Conservation (phyloP, 1,140 invertebrate genomes). For the Drosophila tristis region DNA sequence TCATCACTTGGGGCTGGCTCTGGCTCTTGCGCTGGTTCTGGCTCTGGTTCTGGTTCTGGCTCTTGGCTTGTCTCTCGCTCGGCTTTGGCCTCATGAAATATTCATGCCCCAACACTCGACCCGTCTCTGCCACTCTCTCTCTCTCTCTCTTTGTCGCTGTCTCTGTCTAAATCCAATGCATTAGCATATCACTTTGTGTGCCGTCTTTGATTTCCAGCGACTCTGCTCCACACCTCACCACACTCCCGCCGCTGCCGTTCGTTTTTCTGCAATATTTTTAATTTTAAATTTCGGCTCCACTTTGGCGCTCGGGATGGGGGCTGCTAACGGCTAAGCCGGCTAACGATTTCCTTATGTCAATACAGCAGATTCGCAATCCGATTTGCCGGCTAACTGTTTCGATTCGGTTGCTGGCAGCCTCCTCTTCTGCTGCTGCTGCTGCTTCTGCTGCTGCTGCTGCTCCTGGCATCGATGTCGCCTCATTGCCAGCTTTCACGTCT, state of each 20-base stretch:
- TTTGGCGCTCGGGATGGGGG: not conserved
- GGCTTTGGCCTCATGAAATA: constrained; percentile 66
- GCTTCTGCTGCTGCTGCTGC: constrained; percentile 24
- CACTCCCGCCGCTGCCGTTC: no score
- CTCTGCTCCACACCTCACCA: no score
- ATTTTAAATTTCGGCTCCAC: constrained; percentile 21
- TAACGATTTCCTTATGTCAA: constrained; percentile 82
- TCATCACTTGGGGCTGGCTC: constrained; percentile 59
- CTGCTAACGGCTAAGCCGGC: constrained; percentile 62
- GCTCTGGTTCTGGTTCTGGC: constrained; percentile 2
- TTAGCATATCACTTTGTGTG: constrained; percentile 76
- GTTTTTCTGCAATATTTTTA: no score
- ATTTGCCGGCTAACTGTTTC: constrained; percentile 72
- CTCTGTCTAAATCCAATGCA: constrained; percentile 23
- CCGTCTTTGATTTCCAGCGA: constrained; percentile 19
- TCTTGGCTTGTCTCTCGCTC: no score
- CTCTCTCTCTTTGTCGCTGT: not conserved
- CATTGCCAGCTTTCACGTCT: constrained; percentile 57
- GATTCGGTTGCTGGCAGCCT: constrained; percentile 29
- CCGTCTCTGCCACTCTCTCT: not conserved
- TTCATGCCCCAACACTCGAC: constrained; percentile 51
- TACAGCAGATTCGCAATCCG: constrained; percentile 75
- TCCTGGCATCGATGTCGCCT: constrained; percentile 51
- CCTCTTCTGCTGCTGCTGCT: constrained; percentile 24
- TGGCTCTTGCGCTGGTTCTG: constrained; percentile 3